phyloP scores from a whole-genome alignment of 2,113 vertebrate genomes.

The Maylandia zebra region DNA sequence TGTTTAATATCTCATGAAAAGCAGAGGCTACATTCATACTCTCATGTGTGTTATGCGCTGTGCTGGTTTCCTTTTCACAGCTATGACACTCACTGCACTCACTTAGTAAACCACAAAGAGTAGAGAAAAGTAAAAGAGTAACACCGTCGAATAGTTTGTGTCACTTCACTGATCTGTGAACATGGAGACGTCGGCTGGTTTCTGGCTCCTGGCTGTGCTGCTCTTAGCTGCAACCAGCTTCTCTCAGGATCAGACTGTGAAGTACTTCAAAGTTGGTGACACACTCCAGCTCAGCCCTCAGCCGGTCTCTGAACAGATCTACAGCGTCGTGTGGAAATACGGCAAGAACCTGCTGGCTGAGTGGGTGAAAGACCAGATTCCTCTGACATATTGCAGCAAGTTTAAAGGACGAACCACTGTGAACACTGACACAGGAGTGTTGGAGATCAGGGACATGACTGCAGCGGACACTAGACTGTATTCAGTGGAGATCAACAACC shows the following conservation, averaged over 20 bases:
- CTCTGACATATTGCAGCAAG: accelerated
- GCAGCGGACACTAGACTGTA: accelerated
- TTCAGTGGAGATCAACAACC: background rate
- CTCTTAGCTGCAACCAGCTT: background rate
- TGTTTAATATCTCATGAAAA: too few species aligned
- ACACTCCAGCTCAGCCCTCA: accelerated
- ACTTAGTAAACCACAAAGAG: background rate
- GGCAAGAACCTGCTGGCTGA: accelerated
- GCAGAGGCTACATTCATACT: background rate
- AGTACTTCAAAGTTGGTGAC: accelerated
- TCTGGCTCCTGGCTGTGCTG: background rate
- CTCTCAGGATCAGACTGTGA: background rate
- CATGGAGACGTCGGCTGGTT: background rate
- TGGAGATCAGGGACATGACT: accelerated
- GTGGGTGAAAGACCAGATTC: accelerated
- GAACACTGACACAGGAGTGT: accelerated
- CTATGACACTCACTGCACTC: background rate
- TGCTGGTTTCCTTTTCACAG: background rate
- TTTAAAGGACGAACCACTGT: accelerated
- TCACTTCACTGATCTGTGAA: background rate
- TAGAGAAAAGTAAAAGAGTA: background rate
- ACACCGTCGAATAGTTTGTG: too few species aligned
- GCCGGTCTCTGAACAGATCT: accelerated
- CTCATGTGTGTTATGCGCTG: accelerated
- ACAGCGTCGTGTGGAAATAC: background rate